A percentile compares a stretch with the other conserved stretches of the same genome.
Evolutionary conservation across 2,888 invertebrate species (phyloP).

Genomic region (Prosopocoilus inquinatus): DNA sequence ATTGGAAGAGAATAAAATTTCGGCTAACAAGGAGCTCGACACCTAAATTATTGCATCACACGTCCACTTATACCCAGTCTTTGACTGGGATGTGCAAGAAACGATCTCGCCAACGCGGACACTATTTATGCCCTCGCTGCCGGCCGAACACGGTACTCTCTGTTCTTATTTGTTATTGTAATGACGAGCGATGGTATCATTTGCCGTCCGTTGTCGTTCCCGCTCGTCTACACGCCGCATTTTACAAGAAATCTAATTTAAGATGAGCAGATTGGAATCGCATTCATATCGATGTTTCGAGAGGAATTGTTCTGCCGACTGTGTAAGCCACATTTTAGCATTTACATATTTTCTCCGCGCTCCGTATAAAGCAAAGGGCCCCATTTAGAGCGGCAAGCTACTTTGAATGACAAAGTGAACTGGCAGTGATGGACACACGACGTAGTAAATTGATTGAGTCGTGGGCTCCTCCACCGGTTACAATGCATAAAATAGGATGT

Average conservation of each 20-base stretch:
- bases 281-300: conserved; percentile 8
- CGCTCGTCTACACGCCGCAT: conserved; percentile 40
- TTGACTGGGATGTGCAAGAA: conserved; percentile 16
- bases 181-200: conserved; percentile 49
- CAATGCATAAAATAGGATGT: conserved; percentile 14
- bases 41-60: conserved; percentile 17
- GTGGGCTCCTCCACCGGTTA: conserved; percentile 4
- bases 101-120: conserved; percentile 31
- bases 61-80: conserved; percentile 6
- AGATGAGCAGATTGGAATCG: conserved; percentile 8
- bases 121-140: conserved; percentile 45
- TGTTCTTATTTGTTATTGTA: conserved; percentile 53
- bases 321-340: neutral
- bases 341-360: neutral
- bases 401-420: neutral
- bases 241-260: conserved; percentile 3
- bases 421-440: conserved; percentile 1
- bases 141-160: conserved; percentile 43
- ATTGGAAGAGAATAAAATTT: conserved; percentile 10
- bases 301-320: neutral
- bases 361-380: neutral
- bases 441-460: conserved; percentile 13
- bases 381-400: neutral
- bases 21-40: conserved; percentile 11
- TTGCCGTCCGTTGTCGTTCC: conserved; percentile 45